A percentile compares a stretch with the other conserved stretches of the same genome.
Conservation (phyloP, 1,140 invertebrate genomes). For the Drosophila seguyi region DNA sequence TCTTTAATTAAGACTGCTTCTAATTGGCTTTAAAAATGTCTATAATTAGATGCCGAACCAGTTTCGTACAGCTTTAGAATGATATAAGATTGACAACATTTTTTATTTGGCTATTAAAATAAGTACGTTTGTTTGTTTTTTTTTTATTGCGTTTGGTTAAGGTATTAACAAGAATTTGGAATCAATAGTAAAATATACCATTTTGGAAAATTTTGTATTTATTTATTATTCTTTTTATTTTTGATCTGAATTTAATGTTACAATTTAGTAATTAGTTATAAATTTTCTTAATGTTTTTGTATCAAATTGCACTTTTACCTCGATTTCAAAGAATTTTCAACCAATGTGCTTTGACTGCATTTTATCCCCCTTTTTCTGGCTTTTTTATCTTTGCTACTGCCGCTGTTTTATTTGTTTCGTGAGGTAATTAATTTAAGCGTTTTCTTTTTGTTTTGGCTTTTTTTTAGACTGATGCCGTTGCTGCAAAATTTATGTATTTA, state of each 20-base stretch:
- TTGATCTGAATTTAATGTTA: neutral
- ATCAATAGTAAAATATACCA: neutral
- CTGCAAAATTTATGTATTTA: slow-evolving; percentile 75
- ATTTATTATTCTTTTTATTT: too few relatives aligned
- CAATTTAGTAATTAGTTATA: neutral
- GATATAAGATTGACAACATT: neutral
- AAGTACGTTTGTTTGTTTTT: neutral
- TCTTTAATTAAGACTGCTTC: slow-evolving; percentile 7
- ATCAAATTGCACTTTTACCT: neutral
- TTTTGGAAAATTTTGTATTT: neutral
- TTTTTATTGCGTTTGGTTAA: neutral
- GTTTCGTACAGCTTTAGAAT: neutral
- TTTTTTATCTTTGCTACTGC: slow-evolving; percentile 41
- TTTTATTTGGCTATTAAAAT: neutral
- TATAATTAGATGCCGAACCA: slow-evolving; percentile 17
- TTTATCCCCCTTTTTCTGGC: slow-evolving; percentile 14
- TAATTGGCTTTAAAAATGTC: slow-evolving; percentile 25
- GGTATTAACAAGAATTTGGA: neutral
- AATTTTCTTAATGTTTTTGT: neutral
- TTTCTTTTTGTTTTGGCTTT: slow-evolving; percentile 48
- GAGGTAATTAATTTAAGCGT: slow-evolving; percentile 77
- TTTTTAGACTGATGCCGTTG: slow-evolving; percentile 12
- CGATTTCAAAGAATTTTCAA: neutral
- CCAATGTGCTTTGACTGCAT: slow-evolving; percentile 44
- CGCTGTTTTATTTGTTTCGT: slow-evolving; percentile 53